Conservation (phyloP, 2,797 vertebrate genomes). For the Lagodon rhomboides region DNA sequence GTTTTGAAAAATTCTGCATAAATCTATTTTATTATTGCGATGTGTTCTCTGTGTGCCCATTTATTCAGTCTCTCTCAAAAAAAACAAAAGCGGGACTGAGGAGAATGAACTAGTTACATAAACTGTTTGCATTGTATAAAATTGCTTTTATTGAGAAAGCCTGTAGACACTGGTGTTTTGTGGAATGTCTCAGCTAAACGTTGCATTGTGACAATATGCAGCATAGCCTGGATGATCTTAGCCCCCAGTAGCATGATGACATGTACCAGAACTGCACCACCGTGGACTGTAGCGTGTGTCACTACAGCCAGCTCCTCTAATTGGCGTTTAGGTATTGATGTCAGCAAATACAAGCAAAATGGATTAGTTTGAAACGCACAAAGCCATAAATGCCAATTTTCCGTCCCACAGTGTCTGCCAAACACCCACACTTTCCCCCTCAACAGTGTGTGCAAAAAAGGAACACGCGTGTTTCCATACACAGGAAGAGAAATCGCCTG, state of each 20-base stretch:
- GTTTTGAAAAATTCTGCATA: too few relatives aligned
- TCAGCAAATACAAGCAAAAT: conserved; percentile 62
- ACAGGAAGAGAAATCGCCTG: conserved; percentile 58
- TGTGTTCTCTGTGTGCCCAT: neutral
- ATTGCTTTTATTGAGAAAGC: conserved; percentile 10
- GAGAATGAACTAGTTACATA: conserved; percentile 17
- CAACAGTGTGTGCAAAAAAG: conserved; percentile 32
- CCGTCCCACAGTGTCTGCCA: conserved; percentile 45
- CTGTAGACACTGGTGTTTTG: conserved; percentile 31
- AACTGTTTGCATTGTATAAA: neutral
- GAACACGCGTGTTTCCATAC: conserved; percentile 73
- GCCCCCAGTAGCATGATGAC: conserved; percentile 4
- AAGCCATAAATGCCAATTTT: conserved; percentile 59
- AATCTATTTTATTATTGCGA: too few relatives aligned
- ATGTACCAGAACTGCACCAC: conserved; percentile 28
- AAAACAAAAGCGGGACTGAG: conserved; percentile 19
- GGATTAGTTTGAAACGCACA: conserved; percentile 61
- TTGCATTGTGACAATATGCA: conserved; percentile 17
- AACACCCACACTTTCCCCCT: conserved; percentile 47
- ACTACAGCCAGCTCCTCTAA: conserved; percentile 48
- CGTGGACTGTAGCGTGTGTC: conserved; percentile 33
- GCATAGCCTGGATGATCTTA: conserved; percentile 18
- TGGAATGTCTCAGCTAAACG: conserved; percentile 1
- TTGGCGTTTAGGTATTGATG: conserved; percentile 59
- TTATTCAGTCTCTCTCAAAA: conserved; percentile 15